phyloP scores from a whole-genome alignment of 1,140 invertebrate genomes.

The Subanguina moxae region DNA sequence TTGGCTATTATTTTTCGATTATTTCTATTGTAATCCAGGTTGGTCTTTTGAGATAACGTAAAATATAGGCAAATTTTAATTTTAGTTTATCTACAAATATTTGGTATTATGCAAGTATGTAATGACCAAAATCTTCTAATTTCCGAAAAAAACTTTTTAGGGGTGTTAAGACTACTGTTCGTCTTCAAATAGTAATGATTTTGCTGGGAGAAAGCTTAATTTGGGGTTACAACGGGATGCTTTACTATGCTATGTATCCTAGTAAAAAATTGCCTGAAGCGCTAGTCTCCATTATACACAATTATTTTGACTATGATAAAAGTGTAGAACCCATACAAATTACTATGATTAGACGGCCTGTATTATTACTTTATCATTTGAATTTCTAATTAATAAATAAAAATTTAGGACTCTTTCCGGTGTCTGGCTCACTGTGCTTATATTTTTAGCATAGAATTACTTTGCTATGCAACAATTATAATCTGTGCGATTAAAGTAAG shows the following conservation, averaged over 20 bases:
- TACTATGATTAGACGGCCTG: conserved; percentile 11
- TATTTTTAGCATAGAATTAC: conserved; percentile 1
- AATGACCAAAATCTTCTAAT: not conserved
- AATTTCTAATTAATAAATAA: not conserved
- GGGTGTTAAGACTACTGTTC: not conserved
- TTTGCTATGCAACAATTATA: conserved; percentile 9
- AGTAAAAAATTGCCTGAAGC: not conserved
- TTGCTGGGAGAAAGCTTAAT: not conserved
- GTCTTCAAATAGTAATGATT: not conserved
- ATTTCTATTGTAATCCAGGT: conserved; percentile 8
- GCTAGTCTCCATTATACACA: not conserved
- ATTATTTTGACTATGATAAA: conserved; percentile 3
- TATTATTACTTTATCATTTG: not conserved
- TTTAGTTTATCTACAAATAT: conserved; percentile 8
- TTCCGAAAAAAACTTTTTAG: not conserved
- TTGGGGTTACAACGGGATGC: conserved; percentile 8
- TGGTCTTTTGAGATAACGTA: too few relatives aligned
- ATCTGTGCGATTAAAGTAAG: not conserved
- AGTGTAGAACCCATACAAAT: conserved; percentile 4
- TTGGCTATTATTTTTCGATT: conserved; percentile 13
- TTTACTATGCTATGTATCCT: conserved; percentile 6
- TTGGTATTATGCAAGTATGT: conserved; percentile 9
- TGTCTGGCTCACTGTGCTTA: conserved; percentile 1
- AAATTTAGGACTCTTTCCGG: conserved; percentile 1
- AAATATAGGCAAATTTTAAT: too few relatives aligned